These are phyloP conservation scores for Oceanites oceanicus DNA, from an alignment of 2,113 vertebrate species.

Conservation along the genomic window DNA sequence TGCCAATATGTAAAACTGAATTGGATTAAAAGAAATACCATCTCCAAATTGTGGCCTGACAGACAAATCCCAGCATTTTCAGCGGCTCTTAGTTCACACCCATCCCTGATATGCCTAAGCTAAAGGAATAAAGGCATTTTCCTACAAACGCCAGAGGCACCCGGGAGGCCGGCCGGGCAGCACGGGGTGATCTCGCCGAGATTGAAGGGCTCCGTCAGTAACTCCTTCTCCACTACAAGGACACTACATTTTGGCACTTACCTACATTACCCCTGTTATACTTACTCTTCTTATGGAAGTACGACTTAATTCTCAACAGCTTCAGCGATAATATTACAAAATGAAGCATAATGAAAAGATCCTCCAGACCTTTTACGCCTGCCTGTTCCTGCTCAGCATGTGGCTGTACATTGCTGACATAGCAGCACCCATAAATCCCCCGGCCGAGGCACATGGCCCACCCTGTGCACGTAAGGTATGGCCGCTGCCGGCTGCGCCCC, in stretches of 20 bases:
- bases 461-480: accelerated
- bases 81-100: background rate
- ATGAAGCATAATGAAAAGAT: background rate
- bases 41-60: constrained; percentile 27
- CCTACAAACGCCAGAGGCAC: background rate
- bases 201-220: background rate
- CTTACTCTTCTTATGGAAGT: background rate
- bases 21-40: constrained; percentile 56
- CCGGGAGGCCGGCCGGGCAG: accelerated
- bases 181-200: background rate
- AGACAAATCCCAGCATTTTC: constrained; percentile 54
- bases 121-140: constrained; percentile 20
- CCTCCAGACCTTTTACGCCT: background rate
- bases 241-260: background rate
- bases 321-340: background rate
- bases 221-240: background rate
- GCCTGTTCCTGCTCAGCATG: background rate
- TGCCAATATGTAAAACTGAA: constrained; percentile 51
- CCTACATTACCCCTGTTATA: background rate
- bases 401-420: too few relatives aligned
- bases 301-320: background rate
- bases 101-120: constrained; percentile 1
- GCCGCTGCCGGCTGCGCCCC: accelerated
- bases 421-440: background rate
- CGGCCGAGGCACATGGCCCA: accelerated